These are phyloP conservation scores for Acipenser oxyrinchus DNA, from an alignment of 2,797 vertebrate genomes.

Conservation along the genomic window DNA sequence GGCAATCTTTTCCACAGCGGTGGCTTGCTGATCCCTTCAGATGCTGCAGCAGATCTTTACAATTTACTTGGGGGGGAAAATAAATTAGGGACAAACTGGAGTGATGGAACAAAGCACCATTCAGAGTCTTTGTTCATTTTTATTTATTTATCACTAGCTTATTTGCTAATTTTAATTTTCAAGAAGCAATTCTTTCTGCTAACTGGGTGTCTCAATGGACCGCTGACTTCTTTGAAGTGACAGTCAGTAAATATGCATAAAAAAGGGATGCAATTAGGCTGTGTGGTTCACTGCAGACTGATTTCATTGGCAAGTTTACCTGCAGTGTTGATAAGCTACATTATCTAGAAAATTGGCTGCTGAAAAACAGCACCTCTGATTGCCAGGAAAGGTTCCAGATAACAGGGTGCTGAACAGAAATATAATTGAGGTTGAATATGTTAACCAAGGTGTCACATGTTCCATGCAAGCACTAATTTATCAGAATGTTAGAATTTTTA, in stretches of 20 bases:
- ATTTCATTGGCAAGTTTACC: conserved; percentile 99
- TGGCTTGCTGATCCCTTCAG: conserved; percentile 4
- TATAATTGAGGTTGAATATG: conserved; percentile 99
- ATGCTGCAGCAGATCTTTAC: conserved; percentile 9
- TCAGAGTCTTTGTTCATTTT: conserved; percentile 71
- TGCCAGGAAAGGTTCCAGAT: conserved; percentile 99
- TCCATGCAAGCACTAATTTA: conserved; percentile 91
- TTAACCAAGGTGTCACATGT: conserved; percentile 98
- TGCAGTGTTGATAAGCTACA: conserved; percentile 97
- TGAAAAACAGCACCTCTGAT: conserved; percentile 99
- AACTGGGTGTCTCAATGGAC: conserved; percentile 91
- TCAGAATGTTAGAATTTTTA: conserved; percentile 91
- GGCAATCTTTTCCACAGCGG: not conserved
- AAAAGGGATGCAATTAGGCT: conserved; percentile 98
- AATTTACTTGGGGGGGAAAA: conserved; percentile 33
- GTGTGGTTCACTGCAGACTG: conserved; percentile 93
- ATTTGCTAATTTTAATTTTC: conserved; percentile 99
- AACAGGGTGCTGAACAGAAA: conserved; percentile 98
- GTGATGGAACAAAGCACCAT: conserved; percentile 76
- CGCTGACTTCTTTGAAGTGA: conserved; percentile 99
- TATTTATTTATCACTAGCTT: conserved; percentile 89
- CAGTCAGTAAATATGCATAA: conserved; percentile 99
- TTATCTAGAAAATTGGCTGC: conserved; percentile 99
- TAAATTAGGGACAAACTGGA: conserved; percentile 58
- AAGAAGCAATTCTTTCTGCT: conserved; percentile 86